Evolutionary conservation across 2,113 vertebrate species (phyloP).

Genomic region (Alosa alosa): DNA sequence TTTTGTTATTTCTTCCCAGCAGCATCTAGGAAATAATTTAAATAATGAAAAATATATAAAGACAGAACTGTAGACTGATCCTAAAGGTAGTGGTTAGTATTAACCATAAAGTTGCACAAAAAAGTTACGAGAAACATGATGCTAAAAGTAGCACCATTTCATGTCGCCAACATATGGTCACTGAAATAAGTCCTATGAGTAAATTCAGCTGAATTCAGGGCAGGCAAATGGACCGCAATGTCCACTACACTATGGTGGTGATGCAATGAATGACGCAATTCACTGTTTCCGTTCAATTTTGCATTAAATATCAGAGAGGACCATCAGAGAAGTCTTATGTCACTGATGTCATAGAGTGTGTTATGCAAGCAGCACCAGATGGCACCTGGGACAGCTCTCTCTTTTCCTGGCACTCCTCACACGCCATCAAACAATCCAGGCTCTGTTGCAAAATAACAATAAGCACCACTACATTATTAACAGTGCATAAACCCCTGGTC

Average conservation of each 20-base stretch:
- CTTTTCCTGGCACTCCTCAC: constrained; percentile 7
- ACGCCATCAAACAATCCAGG: background rate
- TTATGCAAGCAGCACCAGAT: constrained; percentile 35
- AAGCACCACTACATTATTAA: background rate
- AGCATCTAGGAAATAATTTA: background rate
- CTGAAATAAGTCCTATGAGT: background rate
- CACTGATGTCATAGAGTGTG: background rate
- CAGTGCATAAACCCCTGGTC: background rate
- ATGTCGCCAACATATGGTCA: background rate
- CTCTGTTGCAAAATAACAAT: background rate
- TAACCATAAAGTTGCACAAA: background rate
- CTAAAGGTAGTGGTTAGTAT: background rate
- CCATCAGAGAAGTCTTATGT: background rate
- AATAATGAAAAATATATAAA: background rate
- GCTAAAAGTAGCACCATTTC: background rate
- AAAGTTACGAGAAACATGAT: background rate
- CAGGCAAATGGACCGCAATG: background rate
- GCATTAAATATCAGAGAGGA: background rate
- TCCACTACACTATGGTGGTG: background rate
- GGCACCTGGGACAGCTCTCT: constrained; percentile 10
- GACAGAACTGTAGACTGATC: background rate
- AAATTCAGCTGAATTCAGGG: background rate
- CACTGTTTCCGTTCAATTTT: background rate
- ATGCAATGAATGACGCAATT: background rate
- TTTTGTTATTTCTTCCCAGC: background rate